phyloP scores from a whole-genome alignment of 1,140 invertebrate species.

The Drosophila equinoxialis region DNA sequence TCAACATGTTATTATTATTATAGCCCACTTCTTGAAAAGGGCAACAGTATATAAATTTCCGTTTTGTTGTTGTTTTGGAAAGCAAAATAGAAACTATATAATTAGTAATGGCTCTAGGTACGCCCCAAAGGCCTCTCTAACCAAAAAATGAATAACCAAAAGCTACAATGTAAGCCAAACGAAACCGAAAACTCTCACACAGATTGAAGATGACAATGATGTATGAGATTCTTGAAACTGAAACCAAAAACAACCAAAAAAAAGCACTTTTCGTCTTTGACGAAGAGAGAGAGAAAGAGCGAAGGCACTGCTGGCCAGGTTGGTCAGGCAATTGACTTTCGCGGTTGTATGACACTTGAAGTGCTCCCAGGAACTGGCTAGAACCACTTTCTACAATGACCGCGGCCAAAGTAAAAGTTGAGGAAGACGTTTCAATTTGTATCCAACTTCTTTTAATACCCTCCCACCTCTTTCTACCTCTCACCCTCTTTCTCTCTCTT shows the following conservation, averaged over 20 bases:
- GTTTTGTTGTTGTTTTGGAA: slow-evolving; percentile 36
- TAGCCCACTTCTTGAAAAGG: slow-evolving; percentile 45
- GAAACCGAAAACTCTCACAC: slow-evolving; percentile 66
- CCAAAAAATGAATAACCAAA: slow-evolving; percentile 18
- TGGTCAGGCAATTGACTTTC: slow-evolving; percentile 58
- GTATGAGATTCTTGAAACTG: slow-evolving; percentile 66
- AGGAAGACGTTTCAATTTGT: slow-evolving; percentile 44
- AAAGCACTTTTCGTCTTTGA: background rate
- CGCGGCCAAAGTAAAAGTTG: slow-evolving; percentile 59
- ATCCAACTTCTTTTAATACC: slow-evolving; percentile 28
- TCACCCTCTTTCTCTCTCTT: background rate
- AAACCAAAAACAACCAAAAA: slow-evolving; percentile 41
- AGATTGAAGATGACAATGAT: slow-evolving; percentile 61
- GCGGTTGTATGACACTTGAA: slow-evolving; percentile 58
- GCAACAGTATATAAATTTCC: slow-evolving; percentile 42
- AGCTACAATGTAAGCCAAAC: slow-evolving; percentile 36
- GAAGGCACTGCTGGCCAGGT: slow-evolving; percentile 9
- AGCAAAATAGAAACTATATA: slow-evolving; percentile 65
- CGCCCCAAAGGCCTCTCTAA: slow-evolving; percentile 44
- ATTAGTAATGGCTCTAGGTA: slow-evolving; percentile 64
- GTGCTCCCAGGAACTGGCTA: slow-evolving; percentile 57
- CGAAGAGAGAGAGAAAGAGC: background rate
- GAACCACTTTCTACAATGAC: slow-evolving; percentile 61
- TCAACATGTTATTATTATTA: slow-evolving; percentile 48
- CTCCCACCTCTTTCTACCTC: background rate